phyloP scores from a whole-genome alignment of 2,113 vertebrate genomes.

The Ageneiosus marmoratus region DNA sequence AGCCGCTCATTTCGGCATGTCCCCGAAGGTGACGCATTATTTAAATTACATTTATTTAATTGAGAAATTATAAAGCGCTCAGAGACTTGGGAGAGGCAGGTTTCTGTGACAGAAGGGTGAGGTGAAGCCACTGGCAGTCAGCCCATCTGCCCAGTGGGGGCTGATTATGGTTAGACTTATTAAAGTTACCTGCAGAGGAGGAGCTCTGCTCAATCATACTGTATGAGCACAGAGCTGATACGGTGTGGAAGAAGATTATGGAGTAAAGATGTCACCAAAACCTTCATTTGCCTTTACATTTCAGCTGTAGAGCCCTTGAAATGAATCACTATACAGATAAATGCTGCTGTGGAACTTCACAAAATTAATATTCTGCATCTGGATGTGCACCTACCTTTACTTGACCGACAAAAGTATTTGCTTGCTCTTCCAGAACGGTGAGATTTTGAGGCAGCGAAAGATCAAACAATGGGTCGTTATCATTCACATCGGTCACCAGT shows the following conservation, averaged over 20 bases:
- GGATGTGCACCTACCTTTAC: constrained; percentile 81
- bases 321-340: neutral
- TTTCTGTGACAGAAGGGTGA: constrained; percentile 38
- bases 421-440: constrained; percentile 87
- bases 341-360: neutral
- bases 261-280: neutral
- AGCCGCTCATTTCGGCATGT: constrained; percentile 54
- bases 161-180: constrained; percentile 23
- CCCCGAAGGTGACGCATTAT: constrained; percentile 60
- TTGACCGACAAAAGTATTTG: constrained; percentile 88
- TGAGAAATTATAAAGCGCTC: constrained; percentile 59
- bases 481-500: constrained; percentile 93
- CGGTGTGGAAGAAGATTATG: neutral
- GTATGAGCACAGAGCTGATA: neutral
- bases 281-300: neutral
- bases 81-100: constrained; percentile 22
- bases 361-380: neutral
- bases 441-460: constrained; percentile 84
- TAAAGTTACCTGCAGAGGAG: neutral
- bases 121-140: constrained; percentile 22
- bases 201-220: neutral
- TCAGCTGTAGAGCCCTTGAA: neutral
- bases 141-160: constrained; percentile 31
- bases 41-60: constrained; percentile 64
- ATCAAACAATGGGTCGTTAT: constrained; percentile 91